Evolutionary conservation across 2,888 invertebrate species (phyloP).

Genomic region (Polydrusus tereticollis): DNA sequence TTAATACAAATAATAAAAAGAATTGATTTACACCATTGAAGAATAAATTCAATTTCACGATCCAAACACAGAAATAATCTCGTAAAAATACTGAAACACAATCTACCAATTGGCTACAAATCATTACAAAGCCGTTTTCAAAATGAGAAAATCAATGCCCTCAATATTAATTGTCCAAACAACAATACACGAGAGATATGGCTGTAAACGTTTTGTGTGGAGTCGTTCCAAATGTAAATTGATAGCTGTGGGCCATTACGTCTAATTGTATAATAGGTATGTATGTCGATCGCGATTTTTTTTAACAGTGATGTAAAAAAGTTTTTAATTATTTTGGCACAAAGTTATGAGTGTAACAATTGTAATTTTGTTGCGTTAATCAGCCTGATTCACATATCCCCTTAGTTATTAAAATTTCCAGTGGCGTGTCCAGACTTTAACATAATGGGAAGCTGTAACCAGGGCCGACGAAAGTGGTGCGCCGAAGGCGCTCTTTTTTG

Average conservation of each 20-base stretch:
- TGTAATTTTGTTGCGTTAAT: too few relatives aligned
- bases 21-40: too few relatives aligned
- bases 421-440: too few relatives aligned
- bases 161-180: conserved; percentile 32
- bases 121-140: conserved; percentile 1
- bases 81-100: background rate
- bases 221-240: conserved; percentile 33
- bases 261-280: conserved; percentile 31
- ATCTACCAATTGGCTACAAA: background rate
- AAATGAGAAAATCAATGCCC: conserved; percentile 28
- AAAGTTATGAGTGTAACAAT: too few relatives aligned
- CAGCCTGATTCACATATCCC: too few relatives aligned
- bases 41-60: too few relatives aligned
- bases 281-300: background rate
- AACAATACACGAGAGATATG: conserved; percentile 29
- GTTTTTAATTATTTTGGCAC: too few relatives aligned
- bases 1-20: too few relatives aligned
- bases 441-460: too few relatives aligned
- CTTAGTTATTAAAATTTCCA: too few relatives aligned
- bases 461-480: too few relatives aligned
- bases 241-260: conserved; percentile 26
- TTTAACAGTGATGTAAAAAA: background rate
- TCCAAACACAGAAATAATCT: background rate
- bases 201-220: conserved; percentile 29
- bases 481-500: too few relatives aligned